Base-by-base conservation (phyloP, 2,113 vertebrate genomes). In the Pseudopipra pipra region DNA sequence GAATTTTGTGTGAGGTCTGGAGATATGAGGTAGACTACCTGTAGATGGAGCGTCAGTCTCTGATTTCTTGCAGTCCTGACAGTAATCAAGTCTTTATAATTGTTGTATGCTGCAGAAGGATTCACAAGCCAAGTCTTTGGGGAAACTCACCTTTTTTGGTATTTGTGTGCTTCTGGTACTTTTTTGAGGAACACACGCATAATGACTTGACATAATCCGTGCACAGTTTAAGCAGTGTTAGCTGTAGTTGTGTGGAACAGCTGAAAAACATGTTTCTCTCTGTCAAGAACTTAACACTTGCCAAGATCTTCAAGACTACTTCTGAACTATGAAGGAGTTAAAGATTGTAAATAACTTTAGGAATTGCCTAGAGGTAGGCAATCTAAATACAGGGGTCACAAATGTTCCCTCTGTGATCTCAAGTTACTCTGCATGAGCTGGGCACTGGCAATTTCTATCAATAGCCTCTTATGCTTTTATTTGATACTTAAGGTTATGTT, bases 1-100 rank as follows among this genome's bases (percentile, higher is more conserved):
- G 11, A 81, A 41, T 39, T 46, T 19, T 28, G 11, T 3, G 2
- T 1, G 4, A 28, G 9, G 18, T 41, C 18, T 73, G 46, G 58
- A 46, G 6, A 3, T 35, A 13, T 0, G 5, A 21, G 8, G 19
- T 51, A 67, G 56, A 9, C 14, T 54, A 12, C 16, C 4, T n/a
- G 81, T 66, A 47, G 12, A 4, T 66, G 35, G 22, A 61, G 9
- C 31, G 52, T 61, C 21, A 56, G 3, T 25, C 24, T 72, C 77
- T 58, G 33, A 11, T 55, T 78, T 90, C n/a, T 80, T 73, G 25
- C 24, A 17, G 62, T 43, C 8, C 2, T 24, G 23, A 16, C 25
- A 58, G 16, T 25, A 28, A 0, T 65, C 17, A 28, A 8, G 4
- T 20, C 16, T 59, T 76, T 35, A 3, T 35, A 56, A 13, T 30